Conservation (phyloP, 2,797 vertebrate genomes). For the Sciaenops ocellatus region DNA sequence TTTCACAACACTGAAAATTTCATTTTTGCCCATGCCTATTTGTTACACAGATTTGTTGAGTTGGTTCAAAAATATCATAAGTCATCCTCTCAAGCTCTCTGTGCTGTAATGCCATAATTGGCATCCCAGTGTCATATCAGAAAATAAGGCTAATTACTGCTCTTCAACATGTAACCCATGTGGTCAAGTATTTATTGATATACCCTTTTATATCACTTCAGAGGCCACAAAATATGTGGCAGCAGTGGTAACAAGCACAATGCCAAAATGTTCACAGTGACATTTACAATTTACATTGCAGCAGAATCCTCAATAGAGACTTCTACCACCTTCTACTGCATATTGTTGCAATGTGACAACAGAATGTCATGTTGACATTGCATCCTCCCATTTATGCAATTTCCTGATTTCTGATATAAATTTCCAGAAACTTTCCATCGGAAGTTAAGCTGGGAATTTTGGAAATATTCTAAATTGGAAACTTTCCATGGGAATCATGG, state of each 20-base stretch:
- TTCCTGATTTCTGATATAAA: too few relatives aligned
- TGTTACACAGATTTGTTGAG: slow-evolving; percentile 42
- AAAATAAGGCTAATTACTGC: slow-evolving; percentile 21
- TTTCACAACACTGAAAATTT: slow-evolving; percentile 58
- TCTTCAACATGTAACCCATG: neutral
- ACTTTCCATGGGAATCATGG: too few relatives aligned
- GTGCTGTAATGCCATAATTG: slow-evolving; percentile 21
- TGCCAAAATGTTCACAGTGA: neutral
- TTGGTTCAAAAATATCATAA: slow-evolving; percentile 51
- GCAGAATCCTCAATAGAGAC: neutral
- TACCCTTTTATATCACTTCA: neutral
- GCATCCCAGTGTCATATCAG: slow-evolving; percentile 18
- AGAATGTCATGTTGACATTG: too few relatives aligned
- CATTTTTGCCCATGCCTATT: slow-evolving; percentile 55
- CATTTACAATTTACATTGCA: neutral
- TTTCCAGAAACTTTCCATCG: too few relatives aligned
- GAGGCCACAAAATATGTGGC: neutral
- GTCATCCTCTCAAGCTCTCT: slow-evolving; percentile 19
- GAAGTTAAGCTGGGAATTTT: too few relatives aligned
- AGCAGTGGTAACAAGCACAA: neutral
- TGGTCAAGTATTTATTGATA: neutral
- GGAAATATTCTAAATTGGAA: too few relatives aligned
- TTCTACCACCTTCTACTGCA: too few relatives aligned
- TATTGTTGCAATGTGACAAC: too few relatives aligned
- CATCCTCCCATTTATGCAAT: too few relatives aligned